Evolutionary conservation across 2,888 invertebrate species (phyloP), one percentile per base, ranked within the genome.

Genomic region (Thecocarcelia acutangulata): DNA sequence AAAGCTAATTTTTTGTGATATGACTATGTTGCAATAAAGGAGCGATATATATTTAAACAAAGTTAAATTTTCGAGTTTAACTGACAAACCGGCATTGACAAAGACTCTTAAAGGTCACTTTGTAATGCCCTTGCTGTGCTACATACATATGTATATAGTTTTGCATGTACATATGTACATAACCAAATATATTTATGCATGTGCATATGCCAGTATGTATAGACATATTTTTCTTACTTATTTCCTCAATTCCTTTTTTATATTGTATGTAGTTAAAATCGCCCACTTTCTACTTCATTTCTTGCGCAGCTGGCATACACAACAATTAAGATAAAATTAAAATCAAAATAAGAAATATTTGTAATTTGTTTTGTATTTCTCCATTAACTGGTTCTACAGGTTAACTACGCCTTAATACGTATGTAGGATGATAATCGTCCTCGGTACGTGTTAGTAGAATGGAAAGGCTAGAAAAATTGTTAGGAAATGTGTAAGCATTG

Each of bases 91-190:
- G 50, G 42, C 75, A 52, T 3, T 52, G 21, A 15, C 40, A 66
- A 80, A 59, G 59, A 44, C 48, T 56, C 17, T 76, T 69, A 24
- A 66, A 68, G 72, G 80, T 76, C 72, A 81, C 72, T 58, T 81
- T 76, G 76, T 56, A 73, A 72, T 68, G 80, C 72, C 80, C 80
- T 80, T 80, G 80, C 6, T 28, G 58, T 9, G n/a, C 37, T 68
- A 28, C 12, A 11, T 58, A 19, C 24, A 24, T 24, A 24, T 24
- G 24, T 24, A 24, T 24, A 5, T 24, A 24, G n/a, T 24, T 24
- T 2, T 24, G 5, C 24, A 24, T 24, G 24, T 5, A 33, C 33
- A 33, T 33, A 3, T 33, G 8, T n/a, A n/a, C n/a, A n/a, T n/a
- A n/a, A n/a, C n/a, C 33, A 9, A 3, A 33, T 8, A 33, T 33